Evolutionary conservation across 2,888 invertebrate genomes (phyloP), one percentile per base, ranked within the genome.

Genomic region (Galerucella calmariensis): DNA sequence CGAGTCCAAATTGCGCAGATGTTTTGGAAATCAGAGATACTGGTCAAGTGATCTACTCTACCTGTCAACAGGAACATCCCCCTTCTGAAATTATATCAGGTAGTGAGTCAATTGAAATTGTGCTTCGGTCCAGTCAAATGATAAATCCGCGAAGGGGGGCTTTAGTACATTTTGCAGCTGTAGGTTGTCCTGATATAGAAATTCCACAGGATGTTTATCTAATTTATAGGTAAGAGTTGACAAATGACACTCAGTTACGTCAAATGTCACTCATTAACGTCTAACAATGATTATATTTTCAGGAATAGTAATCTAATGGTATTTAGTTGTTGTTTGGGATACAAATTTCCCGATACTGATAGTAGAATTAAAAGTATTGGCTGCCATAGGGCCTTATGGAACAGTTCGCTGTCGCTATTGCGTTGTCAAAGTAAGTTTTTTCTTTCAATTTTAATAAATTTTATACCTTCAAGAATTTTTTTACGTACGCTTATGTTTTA

Each of bases 131-230:
- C 16, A 75, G 73, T 1, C 77, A 81, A 46, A 59, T 62, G 35
- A 77, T 84, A 61, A 83, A 81, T 77, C 92, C 92, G 0, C 91
- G 91, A 78, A 88, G 93, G 82, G 93, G 93, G 2, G 88, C 93
- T 73, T 85, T 93, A 24, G 86, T 93, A 78, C 90, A 92, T 87
- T 93, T 84, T 78, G 82, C 83, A 56, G 93, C 92, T 83, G 86
- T 93, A 74, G 93, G 93, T 71, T 94, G 94, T 84, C 90, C 92
- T 14, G 91, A 92, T 46, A 88, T 91, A 48, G 82, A 88, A 82
- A 88, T 92, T 83, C 94, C 94, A 81, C 89, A 90, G 84, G 90
- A 92, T 86, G 94, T 93, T 65, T 92, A 92, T 84, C 85, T 93
- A 14, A 91, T 92, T 82, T 91, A 91, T 85, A 77, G 92, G 81